Percentiles rank a stretch among this genome's conserved stretches.
Conservation (phyloP, 2,113 vertebrate species). For the Otolemur garnettii region DNA sequence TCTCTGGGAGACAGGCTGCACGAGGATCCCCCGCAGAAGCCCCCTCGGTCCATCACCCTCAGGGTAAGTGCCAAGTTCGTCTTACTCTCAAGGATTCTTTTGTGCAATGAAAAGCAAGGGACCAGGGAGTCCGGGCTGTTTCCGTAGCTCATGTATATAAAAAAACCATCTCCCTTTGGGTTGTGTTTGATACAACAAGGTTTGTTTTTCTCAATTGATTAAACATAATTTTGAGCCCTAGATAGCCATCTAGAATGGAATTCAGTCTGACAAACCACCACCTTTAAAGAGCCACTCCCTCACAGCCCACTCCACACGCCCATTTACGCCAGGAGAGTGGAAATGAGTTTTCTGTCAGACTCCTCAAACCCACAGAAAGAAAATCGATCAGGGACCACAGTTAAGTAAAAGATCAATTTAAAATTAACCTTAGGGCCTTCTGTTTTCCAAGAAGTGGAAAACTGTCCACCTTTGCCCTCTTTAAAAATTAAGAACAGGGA, state of each 20-base stretch:
- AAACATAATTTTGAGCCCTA: slow-evolving; percentile 40
- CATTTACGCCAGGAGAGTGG: background rate
- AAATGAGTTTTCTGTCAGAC: slow-evolving; percentile 73
- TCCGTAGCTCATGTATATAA: background rate
- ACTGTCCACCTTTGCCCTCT: background rate
- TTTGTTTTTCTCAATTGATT: background rate
- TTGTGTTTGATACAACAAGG: background rate
- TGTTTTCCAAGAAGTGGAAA: slow-evolving; percentile 52
- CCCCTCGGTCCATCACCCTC: slow-evolving; percentile 96
- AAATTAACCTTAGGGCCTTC: slow-evolving; percentile 68
- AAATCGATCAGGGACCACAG: slow-evolving; percentile 49
- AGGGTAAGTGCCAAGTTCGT: slow-evolving; percentile 89
- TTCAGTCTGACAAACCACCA: background rate
- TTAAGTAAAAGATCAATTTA: slow-evolving; percentile 72
- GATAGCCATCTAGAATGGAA: background rate
- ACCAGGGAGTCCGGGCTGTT: background rate
- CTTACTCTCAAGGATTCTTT: background rate
- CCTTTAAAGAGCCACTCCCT: background rate
- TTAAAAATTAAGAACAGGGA: slow-evolving; percentile 47
- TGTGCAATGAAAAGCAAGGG: background rate
- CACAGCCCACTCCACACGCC: background rate
- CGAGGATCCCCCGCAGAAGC: slow-evolving; percentile 97
- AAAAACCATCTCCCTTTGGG: background rate
- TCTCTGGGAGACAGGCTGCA: slow-evolving; percentile 97
- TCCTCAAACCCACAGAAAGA: slow-evolving; percentile 52